phyloP scores from a whole-genome alignment of 2,113 vertebrate genomes.

The Neolamprologus ventralis region DNA sequence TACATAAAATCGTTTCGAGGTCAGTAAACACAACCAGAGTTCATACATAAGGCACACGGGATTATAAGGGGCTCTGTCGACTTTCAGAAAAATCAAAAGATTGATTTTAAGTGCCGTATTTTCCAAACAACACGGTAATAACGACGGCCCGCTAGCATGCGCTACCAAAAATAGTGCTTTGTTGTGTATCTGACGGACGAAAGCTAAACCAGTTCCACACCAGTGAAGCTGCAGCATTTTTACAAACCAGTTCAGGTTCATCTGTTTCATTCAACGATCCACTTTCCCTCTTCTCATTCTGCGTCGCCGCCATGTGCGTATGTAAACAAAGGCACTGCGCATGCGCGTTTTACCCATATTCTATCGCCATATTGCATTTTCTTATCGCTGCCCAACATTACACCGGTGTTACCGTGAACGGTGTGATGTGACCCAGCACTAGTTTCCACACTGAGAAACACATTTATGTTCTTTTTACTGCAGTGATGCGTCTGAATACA shows the following conservation, averaged over 20 bases:
- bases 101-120: fast-evolving
- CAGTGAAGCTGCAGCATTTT: fast-evolving
- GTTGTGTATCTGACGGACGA: fast-evolving
- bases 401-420: fast-evolving
- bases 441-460: background rate
- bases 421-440: fast-evolving
- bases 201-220: background rate
- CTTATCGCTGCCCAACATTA: background rate
- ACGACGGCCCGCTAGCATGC: background rate
- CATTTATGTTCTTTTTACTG: background rate
- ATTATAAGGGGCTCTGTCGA: background rate
- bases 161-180: background rate
- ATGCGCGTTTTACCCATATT: fast-evolving
- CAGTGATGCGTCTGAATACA: background rate
- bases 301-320: fast-evolving
- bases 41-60: background rate
- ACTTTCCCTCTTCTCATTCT: fast-evolving
- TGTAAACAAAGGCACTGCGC: fast-evolving
- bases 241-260: fast-evolving
- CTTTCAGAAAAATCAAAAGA: background rate
- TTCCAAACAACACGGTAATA: background rate
- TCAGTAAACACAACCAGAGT: background rate
- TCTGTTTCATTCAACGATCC: background rate
- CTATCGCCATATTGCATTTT: background rate
- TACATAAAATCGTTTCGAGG: fast-evolving